Percentiles rank a stretch among this genome's conserved stretches.
Conservation (phyloP, 2,888 invertebrate genomes). For the Ochropleura leucogaster region DNA sequence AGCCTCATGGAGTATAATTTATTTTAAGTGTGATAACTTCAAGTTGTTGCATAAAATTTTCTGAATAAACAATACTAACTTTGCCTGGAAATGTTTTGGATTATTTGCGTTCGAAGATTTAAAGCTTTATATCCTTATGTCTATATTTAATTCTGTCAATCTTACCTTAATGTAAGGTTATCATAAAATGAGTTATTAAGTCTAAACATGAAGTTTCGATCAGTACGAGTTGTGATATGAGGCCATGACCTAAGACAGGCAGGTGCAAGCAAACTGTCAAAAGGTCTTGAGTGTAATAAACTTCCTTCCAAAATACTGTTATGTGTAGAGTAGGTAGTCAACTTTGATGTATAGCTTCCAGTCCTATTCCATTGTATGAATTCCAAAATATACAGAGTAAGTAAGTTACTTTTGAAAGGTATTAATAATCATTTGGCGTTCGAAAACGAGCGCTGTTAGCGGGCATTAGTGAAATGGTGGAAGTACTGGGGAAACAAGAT, state of each 20-base stretch:
- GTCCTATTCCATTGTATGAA: neutral
- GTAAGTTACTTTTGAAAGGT: neutral
- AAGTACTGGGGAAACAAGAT: neutral
- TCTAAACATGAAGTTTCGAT: neutral
- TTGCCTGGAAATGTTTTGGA: slow-evolving; percentile 86
- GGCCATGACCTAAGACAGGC: neutral
- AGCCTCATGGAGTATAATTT: slow-evolving; percentile 88
- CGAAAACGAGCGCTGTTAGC: neutral
- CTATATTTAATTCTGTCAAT: slow-evolving; percentile 15
- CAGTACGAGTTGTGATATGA: neutral
- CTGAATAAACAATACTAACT: slow-evolving; percentile 90
- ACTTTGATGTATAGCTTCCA: neutral
- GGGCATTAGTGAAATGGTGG: neutral
- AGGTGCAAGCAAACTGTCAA: neutral
- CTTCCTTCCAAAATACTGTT: neutral
- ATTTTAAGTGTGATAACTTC: slow-evolving; percentile 88
- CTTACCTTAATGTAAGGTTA: neutral
- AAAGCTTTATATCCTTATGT: slow-evolving; percentile 44
- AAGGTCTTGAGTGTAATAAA: neutral
- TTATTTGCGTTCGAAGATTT: slow-evolving; percentile 69
- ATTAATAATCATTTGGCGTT: neutral
- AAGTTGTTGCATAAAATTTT: slow-evolving; percentile 89
- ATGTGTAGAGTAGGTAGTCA: neutral
- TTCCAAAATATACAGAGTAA: neutral
- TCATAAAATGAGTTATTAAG: slow-evolving; percentile 2